A percentile compares a stretch with the other conserved stretches of the same genome.
Evolutionary conservation across 2,113 vertebrate genomes (phyloP).

Genomic region (Noturus placidus): DNA sequence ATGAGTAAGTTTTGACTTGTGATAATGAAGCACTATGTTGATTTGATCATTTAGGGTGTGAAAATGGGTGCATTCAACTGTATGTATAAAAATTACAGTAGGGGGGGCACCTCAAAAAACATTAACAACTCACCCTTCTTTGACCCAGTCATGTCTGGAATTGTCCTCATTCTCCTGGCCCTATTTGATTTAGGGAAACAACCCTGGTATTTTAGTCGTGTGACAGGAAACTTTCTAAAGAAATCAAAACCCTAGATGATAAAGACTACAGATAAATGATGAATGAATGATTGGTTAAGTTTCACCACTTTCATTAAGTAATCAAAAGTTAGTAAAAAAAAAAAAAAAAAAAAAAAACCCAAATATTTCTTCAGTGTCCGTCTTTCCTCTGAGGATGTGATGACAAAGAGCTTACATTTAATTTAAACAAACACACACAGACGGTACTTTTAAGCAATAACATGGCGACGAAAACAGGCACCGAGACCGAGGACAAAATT

Average conservation of each 20-base stretch:
- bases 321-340: conserved; percentile 30
- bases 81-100: neutral
- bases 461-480: neutral
- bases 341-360: neutral
- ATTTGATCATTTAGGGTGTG: neutral
- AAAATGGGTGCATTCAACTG: neutral
- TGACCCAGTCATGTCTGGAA: conserved; percentile 83
- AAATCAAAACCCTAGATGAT: neutral
- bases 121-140: conserved; percentile 81
- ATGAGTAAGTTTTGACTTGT: too few relatives aligned
- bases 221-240: neutral
- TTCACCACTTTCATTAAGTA: conserved; percentile 61
- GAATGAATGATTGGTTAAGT: conserved; percentile 65
- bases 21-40: neutral
- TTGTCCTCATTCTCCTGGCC: conserved; percentile 77
- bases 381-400: neutral
- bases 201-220: conserved; percentile 19
- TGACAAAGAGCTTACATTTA: neutral
- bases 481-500: neutral
- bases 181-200: conserved; percentile 55
- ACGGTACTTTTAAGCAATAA: neutral
- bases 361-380: neutral
- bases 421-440: neutral
- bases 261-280: conserved; percentile 25
- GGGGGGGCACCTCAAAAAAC: too few relatives aligned